Evolutionary conservation across 2,797 vertebrate genomes (phyloP).

Genomic region (Leptodactylus fallax): DNA sequence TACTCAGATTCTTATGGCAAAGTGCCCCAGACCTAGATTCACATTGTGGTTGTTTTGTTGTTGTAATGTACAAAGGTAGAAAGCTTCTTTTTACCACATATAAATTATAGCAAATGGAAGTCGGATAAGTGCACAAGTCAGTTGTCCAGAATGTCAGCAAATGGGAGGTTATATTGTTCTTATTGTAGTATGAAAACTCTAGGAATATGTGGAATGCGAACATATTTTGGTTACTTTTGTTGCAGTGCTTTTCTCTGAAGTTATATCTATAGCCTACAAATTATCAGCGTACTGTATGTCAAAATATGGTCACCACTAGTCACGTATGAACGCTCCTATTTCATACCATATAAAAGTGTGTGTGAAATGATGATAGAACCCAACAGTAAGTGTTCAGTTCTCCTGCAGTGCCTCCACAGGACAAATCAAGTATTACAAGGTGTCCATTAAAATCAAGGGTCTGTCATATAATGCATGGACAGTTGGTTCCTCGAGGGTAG

Average conservation of each 20-base stretch:
- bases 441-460: not conserved
- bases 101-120: constrained; percentile 1
- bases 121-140: not conserved
- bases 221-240: not conserved
- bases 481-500: not conserved
- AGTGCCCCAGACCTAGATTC: not conserved
- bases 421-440: not conserved
- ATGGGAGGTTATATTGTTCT: not conserved
- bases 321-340: not conserved
- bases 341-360: not conserved
- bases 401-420: not conserved
- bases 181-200: not conserved
- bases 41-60: constrained; percentile 33
- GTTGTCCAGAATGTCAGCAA: not conserved
- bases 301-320: too few species aligned
- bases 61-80: not conserved
- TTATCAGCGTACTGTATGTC: not conserved
- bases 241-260: too few species aligned
- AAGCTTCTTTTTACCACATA: not conserved
- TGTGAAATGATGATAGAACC: not conserved
- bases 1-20: not conserved
- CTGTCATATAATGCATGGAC: not conserved
- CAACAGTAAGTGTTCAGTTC: not conserved
- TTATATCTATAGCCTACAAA: not conserved
- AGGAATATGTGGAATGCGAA: not conserved